Conservation (phyloP, 2,113 vertebrate species). For the Forbesichthys papilliferus region DNA sequence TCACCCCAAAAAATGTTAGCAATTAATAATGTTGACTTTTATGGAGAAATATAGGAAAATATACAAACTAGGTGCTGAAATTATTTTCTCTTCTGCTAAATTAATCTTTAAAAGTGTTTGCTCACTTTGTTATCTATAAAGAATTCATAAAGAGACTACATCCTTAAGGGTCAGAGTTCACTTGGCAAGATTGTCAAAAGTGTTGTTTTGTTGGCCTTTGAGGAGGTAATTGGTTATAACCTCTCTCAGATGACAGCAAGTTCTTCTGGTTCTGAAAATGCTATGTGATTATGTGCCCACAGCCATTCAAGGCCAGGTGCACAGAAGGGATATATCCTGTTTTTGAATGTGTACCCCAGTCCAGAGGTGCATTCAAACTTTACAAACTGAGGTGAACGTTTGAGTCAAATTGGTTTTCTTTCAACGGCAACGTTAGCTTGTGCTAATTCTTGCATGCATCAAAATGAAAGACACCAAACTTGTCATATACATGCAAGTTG, state of each 20-base stretch:
- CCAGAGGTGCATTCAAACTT: too few species aligned
- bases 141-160: neutral
- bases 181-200: neutral
- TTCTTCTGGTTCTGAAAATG: slow-evolving; percentile 7
- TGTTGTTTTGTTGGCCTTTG: neutral
- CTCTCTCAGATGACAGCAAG: slow-evolving; percentile 32
- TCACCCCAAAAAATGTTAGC: too few species aligned
- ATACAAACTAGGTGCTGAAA: too few species aligned
- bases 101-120: neutral
- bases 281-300: slow-evolving; percentile 15
- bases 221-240: slow-evolving; percentile 22
- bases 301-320: neutral
- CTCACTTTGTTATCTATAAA: too few species aligned
- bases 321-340: neutral
- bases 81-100: neutral
- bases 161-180: too few species aligned
- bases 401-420: too few species aligned
- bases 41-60: too few species aligned
- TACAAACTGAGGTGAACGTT: too few species aligned
- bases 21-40: too few species aligned
- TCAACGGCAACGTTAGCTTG: slow-evolving; percentile 31
- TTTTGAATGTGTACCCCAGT: too few species aligned
- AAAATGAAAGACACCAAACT: slow-evolving; percentile 11
- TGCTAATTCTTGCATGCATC: slow-evolving; percentile 46
- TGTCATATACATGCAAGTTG: neutral